These are phyloP conservation scores for Drosophila melanocephala DNA, from an alignment of 2,888 invertebrate genomes.

Conservation along the genomic window DNA sequence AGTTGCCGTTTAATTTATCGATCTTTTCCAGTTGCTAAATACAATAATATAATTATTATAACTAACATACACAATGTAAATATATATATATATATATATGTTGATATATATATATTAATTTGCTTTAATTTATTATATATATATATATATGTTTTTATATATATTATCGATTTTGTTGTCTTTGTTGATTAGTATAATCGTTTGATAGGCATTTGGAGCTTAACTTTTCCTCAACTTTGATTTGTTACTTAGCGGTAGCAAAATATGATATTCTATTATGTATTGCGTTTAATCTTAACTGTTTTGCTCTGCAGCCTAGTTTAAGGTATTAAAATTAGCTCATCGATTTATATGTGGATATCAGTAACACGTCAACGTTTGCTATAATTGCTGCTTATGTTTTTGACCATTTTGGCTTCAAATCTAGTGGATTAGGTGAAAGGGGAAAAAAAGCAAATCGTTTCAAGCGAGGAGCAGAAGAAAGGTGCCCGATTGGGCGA, in stretches of 20 bases:
- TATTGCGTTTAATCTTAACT: constrained; percentile 26
- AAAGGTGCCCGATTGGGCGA: constrained; percentile 31
- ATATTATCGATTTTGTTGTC: constrained; percentile 42
- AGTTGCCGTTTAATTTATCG: constrained; percentile 67
- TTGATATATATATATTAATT: constrained; percentile 33
- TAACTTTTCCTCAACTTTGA: constrained; percentile 39
- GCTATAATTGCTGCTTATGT: constrained; percentile 26
- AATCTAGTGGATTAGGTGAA: constrained; percentile 37
- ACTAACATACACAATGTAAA: constrained; percentile 67
- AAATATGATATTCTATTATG: constrained; percentile 48
- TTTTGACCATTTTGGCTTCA: constrained; percentile 62
- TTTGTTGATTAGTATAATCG: constrained; percentile 50
- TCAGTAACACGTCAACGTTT: constrained; percentile 61
- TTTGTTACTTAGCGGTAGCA: constrained; percentile 52
- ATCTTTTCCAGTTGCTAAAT: constrained; percentile 67
- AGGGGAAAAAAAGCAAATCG: constrained; percentile 30
- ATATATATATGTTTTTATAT: constrained; percentile 18
- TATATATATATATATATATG: constrained; percentile 44
- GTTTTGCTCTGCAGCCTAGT: constrained; percentile 45
- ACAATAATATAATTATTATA: constrained; percentile 64
- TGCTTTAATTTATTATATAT: constrained; percentile 12
- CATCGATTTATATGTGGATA: constrained; percentile 19
- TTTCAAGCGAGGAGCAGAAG: constrained; percentile 23
- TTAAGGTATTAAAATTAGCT: constrained; percentile 54
- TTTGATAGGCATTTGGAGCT: constrained; percentile 57